These are phyloP conservation scores for Pseudocheirus occidentalis DNA, from an alignment of 2,797 vertebrate species.

Conservation along the genomic window DNA sequence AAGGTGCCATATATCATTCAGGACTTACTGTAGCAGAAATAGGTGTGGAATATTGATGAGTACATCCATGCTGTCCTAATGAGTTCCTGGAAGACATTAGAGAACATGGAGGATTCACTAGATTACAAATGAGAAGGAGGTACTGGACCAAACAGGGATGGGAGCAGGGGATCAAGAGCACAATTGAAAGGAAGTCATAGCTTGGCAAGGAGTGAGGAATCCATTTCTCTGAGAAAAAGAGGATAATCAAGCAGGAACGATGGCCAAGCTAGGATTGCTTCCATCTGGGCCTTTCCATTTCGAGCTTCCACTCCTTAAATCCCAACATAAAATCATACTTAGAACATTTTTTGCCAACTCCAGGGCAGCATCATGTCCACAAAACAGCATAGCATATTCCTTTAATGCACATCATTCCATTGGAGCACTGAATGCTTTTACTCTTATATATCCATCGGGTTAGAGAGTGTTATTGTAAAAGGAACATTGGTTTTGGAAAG, in stretches of 20 bases:
- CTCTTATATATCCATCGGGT: neutral
- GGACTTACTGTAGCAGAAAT: neutral
- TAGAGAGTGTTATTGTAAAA: neutral
- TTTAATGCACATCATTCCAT: neutral
- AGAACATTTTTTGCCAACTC: neutral
- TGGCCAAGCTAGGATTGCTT: neutral
- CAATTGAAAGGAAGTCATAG: neutral
- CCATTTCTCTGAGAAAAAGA: neutral
- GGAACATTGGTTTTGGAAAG: neutral
- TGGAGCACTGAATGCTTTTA: neutral
- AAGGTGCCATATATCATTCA: neutral
- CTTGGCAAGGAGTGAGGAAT: neutral
- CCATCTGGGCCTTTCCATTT: neutral
- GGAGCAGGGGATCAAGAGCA: neutral
- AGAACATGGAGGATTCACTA: neutral
- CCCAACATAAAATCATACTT: neutral
- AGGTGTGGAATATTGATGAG: neutral
- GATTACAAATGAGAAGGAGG: neutral
- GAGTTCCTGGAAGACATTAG: neutral
- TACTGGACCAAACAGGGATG: neutral
- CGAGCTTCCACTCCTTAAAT: neutral
- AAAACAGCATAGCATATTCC: neutral
- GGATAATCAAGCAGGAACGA: neutral
- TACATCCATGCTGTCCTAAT: fast-evolving
- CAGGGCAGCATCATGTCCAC: neutral